Evolutionary conservation across 2,113 vertebrate genomes (phyloP).

Genomic region (Tichodroma muraria): DNA sequence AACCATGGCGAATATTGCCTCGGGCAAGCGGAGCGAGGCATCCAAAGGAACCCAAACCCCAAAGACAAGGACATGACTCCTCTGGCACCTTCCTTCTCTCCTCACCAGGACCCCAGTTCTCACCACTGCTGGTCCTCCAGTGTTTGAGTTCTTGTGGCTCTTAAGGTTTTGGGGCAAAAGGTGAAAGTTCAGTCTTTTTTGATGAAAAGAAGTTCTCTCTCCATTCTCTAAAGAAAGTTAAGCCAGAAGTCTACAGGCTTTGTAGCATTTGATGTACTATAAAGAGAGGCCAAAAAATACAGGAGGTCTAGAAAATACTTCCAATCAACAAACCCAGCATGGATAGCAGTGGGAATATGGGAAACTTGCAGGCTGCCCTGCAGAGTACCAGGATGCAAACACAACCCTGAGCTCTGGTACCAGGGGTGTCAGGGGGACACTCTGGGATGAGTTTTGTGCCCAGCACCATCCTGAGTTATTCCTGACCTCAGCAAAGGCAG

Average conservation of each 20-base stretch:
- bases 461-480: background rate
- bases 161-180: background rate
- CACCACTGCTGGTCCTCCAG: background rate
- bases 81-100: background rate
- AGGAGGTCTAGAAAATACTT: background rate
- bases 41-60: background rate
- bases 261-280: background rate
- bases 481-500: background rate
- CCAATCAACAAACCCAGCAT: rapidly evolving
- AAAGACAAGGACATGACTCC: background rate
- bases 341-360: background rate
- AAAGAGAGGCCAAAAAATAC: background rate
- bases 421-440: background rate
- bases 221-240: background rate
- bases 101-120: background rate
- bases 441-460: background rate
- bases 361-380: background rate
- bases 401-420: background rate
- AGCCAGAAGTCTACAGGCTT: background rate
- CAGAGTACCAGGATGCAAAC: background rate
- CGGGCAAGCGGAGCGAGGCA: rapidly evolving
- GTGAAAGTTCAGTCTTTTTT: background rate
- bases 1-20: background rate
- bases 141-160: background rate
- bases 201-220: background rate